Percentiles rank a stretch among this genome's conserved stretches.
Evolutionary conservation across 2,797 vertebrate species (phyloP).

Genomic region (Scarus forsteni): DNA sequence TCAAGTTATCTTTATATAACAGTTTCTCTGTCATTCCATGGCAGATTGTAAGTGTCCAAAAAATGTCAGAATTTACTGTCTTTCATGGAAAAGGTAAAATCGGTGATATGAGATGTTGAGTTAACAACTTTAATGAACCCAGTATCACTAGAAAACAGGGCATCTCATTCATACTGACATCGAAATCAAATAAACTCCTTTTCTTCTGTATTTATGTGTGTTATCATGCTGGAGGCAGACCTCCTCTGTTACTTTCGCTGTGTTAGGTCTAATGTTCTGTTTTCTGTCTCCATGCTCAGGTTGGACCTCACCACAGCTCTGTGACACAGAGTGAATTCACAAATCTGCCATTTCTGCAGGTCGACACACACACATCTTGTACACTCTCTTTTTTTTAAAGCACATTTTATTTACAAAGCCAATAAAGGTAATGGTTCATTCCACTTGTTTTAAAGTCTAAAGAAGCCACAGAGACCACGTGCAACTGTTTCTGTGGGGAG

Average conservation of each 20-base stretch:
- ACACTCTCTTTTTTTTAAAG: background rate
- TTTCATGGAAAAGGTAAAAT: too few species aligned
- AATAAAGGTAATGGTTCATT: constrained; percentile 1
- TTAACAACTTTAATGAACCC: too few species aligned
- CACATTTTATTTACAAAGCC: background rate
- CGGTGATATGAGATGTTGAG: too few species aligned
- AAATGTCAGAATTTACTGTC: too few species aligned
- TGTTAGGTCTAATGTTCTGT: too few species aligned
- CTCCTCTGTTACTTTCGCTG: background rate
- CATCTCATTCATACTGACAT: too few species aligned
- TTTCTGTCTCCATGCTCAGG: constrained; percentile 39
- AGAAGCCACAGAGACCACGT: constrained; percentile 39
- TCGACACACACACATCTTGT: constrained; percentile 15
- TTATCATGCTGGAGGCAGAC: background rate
- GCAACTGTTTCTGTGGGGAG: constrained; percentile 45
- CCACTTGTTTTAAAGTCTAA: constrained; percentile 42
- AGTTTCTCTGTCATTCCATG: too few species aligned
- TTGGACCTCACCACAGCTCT: constrained; percentile 43
- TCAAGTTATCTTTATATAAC: too few species aligned
- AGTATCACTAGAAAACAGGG: too few species aligned
- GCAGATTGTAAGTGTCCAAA: too few species aligned
- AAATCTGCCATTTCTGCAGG: constrained; percentile 53
- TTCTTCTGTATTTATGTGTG: background rate
- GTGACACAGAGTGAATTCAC: constrained; percentile 69
- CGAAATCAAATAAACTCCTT: background rate